Conservation (phyloP, 2,797 vertebrate genomes). For the Xyrichtys novacula region DNA sequence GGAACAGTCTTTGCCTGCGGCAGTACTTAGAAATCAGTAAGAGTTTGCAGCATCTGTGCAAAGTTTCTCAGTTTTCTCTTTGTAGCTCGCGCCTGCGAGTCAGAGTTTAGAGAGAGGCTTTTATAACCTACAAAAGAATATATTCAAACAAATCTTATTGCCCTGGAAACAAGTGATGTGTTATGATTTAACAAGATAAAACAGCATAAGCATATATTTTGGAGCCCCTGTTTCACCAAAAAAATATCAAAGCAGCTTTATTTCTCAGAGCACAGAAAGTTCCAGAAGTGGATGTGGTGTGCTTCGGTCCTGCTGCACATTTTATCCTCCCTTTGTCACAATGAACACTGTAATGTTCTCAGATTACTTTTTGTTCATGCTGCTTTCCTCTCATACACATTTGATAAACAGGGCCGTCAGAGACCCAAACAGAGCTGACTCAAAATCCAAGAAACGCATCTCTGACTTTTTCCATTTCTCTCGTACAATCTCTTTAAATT, state of each 20-base stretch:
- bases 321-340: conserved; percentile 37
- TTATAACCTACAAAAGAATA: background rate
- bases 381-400: conserved; percentile 44
- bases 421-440: conserved; percentile 14
- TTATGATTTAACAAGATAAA: background rate
- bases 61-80: background rate
- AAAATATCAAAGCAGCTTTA: background rate
- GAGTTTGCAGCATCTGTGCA: background rate
- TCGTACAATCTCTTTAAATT: conserved; percentile 8
- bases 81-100: background rate
- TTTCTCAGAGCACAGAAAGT: conserved; percentile 6
- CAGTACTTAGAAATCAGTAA: conserved; percentile 18
- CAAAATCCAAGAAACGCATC: conserved; percentile 31
- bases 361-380: conserved; percentile 2
- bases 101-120: background rate
- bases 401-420: conserved; percentile 32
- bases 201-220: background rate
- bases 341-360: conserved; percentile 4
- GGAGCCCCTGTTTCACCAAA: background rate
- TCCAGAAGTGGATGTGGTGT: background rate
- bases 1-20: conserved; percentile 26
- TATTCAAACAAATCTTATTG: background rate
- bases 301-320: conserved; percentile 12
- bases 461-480: conserved; percentile 23
- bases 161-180: background rate